Evolutionary conservation across 2,888 invertebrate species (phyloP).

Genomic region (Odontocolon sp.): DNA sequence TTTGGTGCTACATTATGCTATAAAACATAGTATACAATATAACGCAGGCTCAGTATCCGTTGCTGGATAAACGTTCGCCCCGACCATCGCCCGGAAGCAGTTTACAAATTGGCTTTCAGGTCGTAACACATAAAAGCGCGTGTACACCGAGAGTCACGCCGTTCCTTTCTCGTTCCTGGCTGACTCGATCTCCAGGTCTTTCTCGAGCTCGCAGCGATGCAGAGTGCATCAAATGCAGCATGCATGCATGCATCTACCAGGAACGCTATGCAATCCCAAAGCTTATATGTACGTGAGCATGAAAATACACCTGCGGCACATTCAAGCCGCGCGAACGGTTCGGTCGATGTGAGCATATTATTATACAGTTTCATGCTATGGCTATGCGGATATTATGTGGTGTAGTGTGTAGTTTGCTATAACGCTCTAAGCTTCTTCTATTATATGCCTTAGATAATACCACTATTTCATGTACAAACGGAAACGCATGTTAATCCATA

Average conservation of each 20-base stretch:
- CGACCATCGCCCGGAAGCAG: slow-evolving; percentile 47
- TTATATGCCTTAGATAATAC: neutral
- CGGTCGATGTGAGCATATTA: slow-evolving; percentile 25
- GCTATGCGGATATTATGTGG: neutral
- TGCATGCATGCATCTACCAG: neutral
- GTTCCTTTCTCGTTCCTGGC: neutral
- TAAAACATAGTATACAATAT: too few relatives aligned
- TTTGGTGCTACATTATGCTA: too few relatives aligned
- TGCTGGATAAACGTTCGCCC: slow-evolving; percentile 31
- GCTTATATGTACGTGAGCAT: slow-evolving; percentile 30
- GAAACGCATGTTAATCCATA: neutral
- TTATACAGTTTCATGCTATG: slow-evolving; percentile 24
- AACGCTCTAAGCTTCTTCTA: slow-evolving; percentile 2
- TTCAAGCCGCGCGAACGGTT: neutral
- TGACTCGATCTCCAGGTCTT: neutral
- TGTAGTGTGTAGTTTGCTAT: neutral
- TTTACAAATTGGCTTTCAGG: slow-evolving; percentile 50
- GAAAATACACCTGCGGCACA: slow-evolving; percentile 50
- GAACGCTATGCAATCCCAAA: slow-evolving; percentile 1
- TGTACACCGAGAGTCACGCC: neutral
- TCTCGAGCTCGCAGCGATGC: neutral
- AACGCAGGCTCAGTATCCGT: neutral
- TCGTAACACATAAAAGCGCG: slow-evolving; percentile 35
- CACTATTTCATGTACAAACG: neutral
- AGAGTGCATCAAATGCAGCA: neutral